These are phyloP conservation scores for Acanthosoma haemorrhoidale DNA, from an alignment of 2,888 invertebrate genomes.

Conservation along the genomic window DNA sequence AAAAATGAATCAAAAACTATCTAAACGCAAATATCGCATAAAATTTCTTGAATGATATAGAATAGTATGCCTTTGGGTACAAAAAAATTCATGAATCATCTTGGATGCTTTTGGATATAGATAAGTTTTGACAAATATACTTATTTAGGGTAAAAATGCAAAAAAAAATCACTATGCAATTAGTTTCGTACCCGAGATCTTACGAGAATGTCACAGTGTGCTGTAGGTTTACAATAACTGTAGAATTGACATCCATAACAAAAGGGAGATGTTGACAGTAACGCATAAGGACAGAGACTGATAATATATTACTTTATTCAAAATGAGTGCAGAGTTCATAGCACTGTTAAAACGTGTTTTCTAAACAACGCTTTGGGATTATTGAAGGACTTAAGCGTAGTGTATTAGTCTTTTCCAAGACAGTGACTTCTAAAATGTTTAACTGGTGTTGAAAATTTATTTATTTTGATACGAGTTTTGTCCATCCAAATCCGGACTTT, in stretches of 20 bases:
- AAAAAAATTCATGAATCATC: too few relatives aligned
- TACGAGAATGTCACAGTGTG: neutral
- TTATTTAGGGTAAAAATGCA: too few relatives aligned
- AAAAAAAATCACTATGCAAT: too few relatives aligned
- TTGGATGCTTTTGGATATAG: too few relatives aligned
- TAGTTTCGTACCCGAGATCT: neutral
- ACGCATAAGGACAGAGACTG: too few relatives aligned
- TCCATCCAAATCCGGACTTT: neutral
- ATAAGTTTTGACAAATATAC: too few relatives aligned
- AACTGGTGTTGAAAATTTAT: neutral
- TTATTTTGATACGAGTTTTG: neutral
- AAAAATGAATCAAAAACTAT: too few relatives aligned
- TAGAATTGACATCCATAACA: neutral
- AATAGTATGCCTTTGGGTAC: too few relatives aligned
- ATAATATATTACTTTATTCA: too few relatives aligned
- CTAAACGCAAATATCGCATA: too few relatives aligned
- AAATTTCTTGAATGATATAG: too few relatives aligned
- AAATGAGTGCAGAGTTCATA: neutral
- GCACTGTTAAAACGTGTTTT: neutral
- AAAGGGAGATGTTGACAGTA: too few relatives aligned
- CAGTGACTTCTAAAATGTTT: neutral
- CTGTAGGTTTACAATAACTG: neutral
- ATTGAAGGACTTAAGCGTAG: neutral
- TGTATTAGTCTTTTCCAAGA: neutral
- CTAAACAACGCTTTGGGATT: neutral